Percentiles rank a stretch among this genome's conserved stretches.
These are phyloP conservation scores for Andricus quercusramuli DNA, from an alignment of 2,888 invertebrate genomes.

Conservation along the genomic window DNA sequence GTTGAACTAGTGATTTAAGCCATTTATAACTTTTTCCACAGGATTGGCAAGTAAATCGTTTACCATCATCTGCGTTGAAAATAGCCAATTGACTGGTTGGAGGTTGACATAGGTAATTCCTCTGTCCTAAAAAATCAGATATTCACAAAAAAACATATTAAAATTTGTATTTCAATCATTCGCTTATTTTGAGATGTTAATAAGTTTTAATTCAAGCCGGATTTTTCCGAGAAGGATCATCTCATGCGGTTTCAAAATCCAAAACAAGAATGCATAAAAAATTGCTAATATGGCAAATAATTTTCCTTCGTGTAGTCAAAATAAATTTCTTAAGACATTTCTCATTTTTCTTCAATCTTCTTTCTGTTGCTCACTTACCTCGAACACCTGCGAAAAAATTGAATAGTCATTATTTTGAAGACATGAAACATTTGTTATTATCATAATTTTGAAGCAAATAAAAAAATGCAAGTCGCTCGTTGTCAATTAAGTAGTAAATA, in stretches of 20 bases:
- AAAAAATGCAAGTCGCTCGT: neutral
- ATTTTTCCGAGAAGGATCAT: neutral
- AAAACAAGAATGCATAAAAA: neutral
- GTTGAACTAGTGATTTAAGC: slow-evolving; percentile 71
- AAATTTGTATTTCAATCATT: neutral
- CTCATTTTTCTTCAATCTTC: too few species aligned
- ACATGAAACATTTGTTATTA: neutral
- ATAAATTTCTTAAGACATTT: too few species aligned
- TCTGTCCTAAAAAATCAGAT: neutral
- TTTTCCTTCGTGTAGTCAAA: neutral
- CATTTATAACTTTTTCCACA: slow-evolving; percentile 73
- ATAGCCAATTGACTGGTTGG: neutral
- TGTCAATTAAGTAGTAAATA: neutral
- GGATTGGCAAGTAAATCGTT: slow-evolving; percentile 63
- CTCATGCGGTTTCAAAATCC: neutral
- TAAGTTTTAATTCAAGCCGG: neutral
- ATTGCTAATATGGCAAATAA: neutral
- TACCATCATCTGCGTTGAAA: slow-evolving; percentile 45
- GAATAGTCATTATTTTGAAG: neutral
- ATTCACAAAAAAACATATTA: neutral
- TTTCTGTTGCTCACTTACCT: neutral
- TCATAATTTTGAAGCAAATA: neutral
- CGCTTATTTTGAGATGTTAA: neutral
- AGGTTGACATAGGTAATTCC: neutral
- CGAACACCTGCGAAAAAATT: neutral